Conservation (phyloP, 2,888 invertebrate species). For the Lochmaea capreae region DNA sequence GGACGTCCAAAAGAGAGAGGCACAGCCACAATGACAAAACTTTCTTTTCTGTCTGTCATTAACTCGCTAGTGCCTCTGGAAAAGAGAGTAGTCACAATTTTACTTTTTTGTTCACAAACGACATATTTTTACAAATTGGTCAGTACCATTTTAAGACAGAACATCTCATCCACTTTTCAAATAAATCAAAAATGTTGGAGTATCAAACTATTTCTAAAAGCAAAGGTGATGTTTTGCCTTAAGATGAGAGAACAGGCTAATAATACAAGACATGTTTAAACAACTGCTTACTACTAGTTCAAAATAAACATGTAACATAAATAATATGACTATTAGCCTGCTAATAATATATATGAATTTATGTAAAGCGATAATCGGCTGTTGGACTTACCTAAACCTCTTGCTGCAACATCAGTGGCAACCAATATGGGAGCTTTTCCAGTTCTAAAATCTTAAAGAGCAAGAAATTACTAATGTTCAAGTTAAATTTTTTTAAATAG, state of each 20-base stretch:
- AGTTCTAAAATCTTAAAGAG: slow-evolving; percentile 79
- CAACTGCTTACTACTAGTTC: slow-evolving; percentile 28
- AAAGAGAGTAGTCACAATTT: slow-evolving; percentile 65
- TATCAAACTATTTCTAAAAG: background rate
- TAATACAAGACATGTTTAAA: slow-evolving; percentile 44
- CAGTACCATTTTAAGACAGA: slow-evolving; percentile 8
- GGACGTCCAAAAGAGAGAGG: slow-evolving; percentile 56
- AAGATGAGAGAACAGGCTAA: slow-evolving; percentile 56
- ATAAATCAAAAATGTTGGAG: background rate
- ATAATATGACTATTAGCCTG: slow-evolving; percentile 57
- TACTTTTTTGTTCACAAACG: slow-evolving; percentile 52
- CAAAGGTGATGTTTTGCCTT: slow-evolving; percentile 4
- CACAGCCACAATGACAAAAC: slow-evolving; percentile 64
- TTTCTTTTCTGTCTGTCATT: slow-evolving; percentile 55
- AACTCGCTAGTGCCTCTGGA: slow-evolving; percentile 67
- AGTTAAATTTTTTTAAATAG: no score
- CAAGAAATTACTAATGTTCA: slow-evolving; percentile 57
- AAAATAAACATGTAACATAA: slow-evolving; percentile 40
- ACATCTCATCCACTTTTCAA: background rate
- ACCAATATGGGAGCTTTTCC: slow-evolving; percentile 90
- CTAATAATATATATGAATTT: slow-evolving; percentile 51
- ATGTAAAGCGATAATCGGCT: background rate
- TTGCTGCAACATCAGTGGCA: slow-evolving; percentile 94
- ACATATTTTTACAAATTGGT: slow-evolving; percentile 41
- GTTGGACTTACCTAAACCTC: slow-evolving; percentile 85